Percentiles rank a stretch among this genome's conserved stretches.
phyloP scores from a whole-genome alignment of 2,113 vertebrate species.

The Cathartes aura region DNA sequence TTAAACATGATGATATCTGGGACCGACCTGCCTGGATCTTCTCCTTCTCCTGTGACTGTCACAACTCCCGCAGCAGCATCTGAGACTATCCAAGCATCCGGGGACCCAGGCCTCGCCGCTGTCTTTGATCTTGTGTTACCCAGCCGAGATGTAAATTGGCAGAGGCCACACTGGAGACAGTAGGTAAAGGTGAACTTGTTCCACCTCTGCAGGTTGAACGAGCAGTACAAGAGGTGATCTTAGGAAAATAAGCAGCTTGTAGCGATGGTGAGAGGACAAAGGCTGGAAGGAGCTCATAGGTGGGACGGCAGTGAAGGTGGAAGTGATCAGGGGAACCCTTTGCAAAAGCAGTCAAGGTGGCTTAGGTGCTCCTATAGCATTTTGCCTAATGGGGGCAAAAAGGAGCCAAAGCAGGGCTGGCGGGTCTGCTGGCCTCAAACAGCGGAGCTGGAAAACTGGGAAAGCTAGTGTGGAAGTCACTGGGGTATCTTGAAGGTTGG shows the following conservation, averaged over 20 bases:
- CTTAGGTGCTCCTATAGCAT: background rate
- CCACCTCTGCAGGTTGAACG: background rate
- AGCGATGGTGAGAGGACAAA: background rate
- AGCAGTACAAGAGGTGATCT: background rate
- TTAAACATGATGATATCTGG: background rate
- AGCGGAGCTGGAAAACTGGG: background rate
- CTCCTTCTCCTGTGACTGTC: background rate
- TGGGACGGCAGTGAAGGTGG: background rate
- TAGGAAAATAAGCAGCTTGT: background rate
- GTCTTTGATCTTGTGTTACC: background rate
- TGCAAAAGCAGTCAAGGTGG: background rate
- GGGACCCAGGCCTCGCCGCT: fast-evolving
- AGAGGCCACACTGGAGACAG: background rate
- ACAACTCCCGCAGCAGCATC: background rate
- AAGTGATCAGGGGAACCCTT: fast-evolving
- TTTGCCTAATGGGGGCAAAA: background rate
- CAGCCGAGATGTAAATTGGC: background rate
- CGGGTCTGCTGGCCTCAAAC: background rate
- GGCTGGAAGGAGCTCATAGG: background rate
- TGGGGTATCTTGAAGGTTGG: background rate
- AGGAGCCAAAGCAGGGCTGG: background rate
- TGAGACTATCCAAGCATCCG: background rate
- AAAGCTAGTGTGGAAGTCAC: background rate
- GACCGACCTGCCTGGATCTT: background rate
- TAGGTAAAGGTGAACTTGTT: background rate